Base-by-base conservation (phyloP, 1,140 invertebrate species). In the Drosophila grimshawi region DNA sequence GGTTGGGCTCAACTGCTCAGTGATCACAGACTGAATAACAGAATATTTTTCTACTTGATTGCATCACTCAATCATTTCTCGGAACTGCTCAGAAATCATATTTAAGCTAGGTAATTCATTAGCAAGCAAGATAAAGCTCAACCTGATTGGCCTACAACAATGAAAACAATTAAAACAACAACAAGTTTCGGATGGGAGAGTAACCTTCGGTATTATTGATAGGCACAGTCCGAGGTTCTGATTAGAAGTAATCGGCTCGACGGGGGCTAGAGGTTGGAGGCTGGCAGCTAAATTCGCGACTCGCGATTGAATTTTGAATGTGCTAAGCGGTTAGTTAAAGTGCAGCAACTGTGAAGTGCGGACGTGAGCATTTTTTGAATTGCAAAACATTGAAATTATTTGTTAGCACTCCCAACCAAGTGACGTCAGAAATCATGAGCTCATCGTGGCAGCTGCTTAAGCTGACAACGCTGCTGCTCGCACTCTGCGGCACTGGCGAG, bases 201-300 rank as follows among this genome's bases (percentile, higher is more conserved):
- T n/a, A 57, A 61, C 76, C 78, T 81, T 76, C 78, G 57, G 45
- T 53, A 32, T 52, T 76, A 85, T 85, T 78, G 80, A 86, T 86
- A 70, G 68, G 63, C 39, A 49, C 62, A 77, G 48, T 62, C 53
- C 63, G 65, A 68, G 55, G 56, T 63, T 64, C 80, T 66, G 85
- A 88, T 88, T 89, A 80, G 73, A 48, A 43, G 37, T 39, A 6
- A 35, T 11, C 19, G 19, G 19, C 19, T 19, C 19, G 0, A 19
- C n/a, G 37, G 29, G 32, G 51, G 29, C 29, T 11, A 29, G 29
- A 41, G 62, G 41, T 59, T 51, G 56, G 19, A 43, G 64, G 30
- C 62, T 60, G 59, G 63, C 71, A 49, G 76, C 55, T 64, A 56
- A 49, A 71, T 65, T 71, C 10, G 68, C 78, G 64, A 57, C 52